phyloP scores from a whole-genome alignment of 2,888 invertebrate genomes.

The Hyalella azteca region DNA sequence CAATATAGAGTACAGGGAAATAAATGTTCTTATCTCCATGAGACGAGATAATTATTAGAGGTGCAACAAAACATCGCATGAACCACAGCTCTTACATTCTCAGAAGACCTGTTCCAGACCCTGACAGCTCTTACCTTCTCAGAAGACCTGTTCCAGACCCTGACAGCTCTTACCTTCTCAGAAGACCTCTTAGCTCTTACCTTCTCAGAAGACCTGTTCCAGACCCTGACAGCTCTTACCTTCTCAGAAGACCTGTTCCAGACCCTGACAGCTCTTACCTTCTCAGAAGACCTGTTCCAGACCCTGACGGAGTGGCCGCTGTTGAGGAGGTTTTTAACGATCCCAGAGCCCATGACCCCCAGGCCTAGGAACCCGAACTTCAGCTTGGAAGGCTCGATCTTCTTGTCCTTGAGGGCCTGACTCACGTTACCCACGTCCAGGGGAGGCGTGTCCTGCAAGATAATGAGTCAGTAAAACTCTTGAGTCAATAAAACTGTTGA shows the following conservation, averaged over 20 bases:
- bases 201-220: constrained; percentile 73
- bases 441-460: constrained; percentile 72
- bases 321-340: constrained; percentile 91
- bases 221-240: constrained; percentile 69
- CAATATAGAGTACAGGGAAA: too few relatives aligned
- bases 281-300: constrained; percentile 90
- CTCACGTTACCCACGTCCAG: constrained; percentile 79
- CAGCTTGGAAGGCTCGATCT: constrained; percentile 82
- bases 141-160: constrained; percentile 91
- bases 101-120: too few relatives aligned
- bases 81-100: too few relatives aligned
- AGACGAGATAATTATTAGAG: too few relatives aligned
- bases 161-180: constrained; percentile 87
- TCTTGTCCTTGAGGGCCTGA: constrained; percentile 79
- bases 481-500: too few relatives aligned
- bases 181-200: constrained; percentile 87
- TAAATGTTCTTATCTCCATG: too few relatives aligned
- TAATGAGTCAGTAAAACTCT: background rate
- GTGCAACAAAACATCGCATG: too few relatives aligned
- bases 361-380: constrained; percentile 94
- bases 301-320: constrained; percentile 92
- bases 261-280: constrained; percentile 88
- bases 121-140: constrained; percentile 90
- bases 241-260: constrained; percentile 93
- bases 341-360: constrained; percentile 93